Conservation (phyloP, 1,140 invertebrate genomes). For the Berghia stephanieae region DNA sequence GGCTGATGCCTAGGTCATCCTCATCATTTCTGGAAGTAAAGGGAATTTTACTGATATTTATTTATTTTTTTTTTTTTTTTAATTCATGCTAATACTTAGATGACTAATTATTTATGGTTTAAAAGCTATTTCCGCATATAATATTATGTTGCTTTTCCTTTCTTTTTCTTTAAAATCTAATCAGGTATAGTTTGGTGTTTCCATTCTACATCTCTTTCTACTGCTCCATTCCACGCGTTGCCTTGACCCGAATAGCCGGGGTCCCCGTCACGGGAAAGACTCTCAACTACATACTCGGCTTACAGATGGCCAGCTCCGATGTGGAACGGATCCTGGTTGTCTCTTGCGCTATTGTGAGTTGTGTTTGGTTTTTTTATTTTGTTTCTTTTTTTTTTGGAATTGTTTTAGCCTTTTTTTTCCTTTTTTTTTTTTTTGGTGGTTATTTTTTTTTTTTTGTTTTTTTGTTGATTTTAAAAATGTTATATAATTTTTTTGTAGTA, state of each 20-base stretch:
- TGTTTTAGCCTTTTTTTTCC: background rate
- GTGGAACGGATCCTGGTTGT: conserved; percentile 47
- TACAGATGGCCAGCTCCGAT: conserved; percentile 65
- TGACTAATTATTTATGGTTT: no score
- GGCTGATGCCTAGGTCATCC: no score
- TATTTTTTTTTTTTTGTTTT: background rate
- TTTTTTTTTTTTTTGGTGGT: background rate
- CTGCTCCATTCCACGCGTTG: conserved; percentile 70
- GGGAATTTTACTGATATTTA: no score
- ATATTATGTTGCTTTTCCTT: background rate
- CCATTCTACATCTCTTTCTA: conserved; percentile 65
- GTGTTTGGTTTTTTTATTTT: background rate
- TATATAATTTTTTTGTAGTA: background rate
- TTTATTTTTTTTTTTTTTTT: no score
- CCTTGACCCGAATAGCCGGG: conserved; percentile 68
- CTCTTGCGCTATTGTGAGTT: conserved; percentile 50
- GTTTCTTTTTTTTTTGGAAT: no score
- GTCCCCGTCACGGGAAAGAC: conserved; percentile 72
- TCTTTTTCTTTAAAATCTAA: background rate
- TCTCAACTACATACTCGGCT: conserved; percentile 70
- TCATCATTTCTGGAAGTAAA: no score
- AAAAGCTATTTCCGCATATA: background rate
- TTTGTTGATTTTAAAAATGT: background rate
- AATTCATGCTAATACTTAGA: no score
- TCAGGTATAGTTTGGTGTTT: conserved; percentile 55